Evolutionary conservation across 2,797 vertebrate species (phyloP), one percentile per base, ranked within the genome.

Genomic region (Pipistrellus pipistrellus): DNA sequence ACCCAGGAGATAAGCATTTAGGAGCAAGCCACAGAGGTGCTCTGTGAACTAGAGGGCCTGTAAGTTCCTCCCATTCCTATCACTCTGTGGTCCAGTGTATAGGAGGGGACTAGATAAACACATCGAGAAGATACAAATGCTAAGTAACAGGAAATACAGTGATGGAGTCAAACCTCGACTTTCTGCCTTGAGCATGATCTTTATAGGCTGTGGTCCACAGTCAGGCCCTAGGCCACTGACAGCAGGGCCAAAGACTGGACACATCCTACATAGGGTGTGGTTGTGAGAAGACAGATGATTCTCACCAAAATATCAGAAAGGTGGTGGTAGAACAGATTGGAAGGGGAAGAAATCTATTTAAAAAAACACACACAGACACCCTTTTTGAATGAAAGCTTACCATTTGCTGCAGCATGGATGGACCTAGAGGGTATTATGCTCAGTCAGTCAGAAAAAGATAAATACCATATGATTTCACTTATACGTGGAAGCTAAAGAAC

Each of bases 351-450:
- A 64, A 55, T n/a, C 85, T 64, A n/a, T 72, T 38, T 38, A 71
- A 82, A 81, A 94, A 71, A 44, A 85, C n/a, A n/a, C n/a, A n/a
- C n/a, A n/a, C n/a, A n/a, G n/a, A 21, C 38, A 23, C 6, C 46
- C 12, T 14, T 78, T 66, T 69, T 59, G n/a, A 76, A 51, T 23
- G 73, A 76, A 53, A 76, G 32, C 46, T 32, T 76, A 53, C n/a
- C 73, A 53, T 53, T 76, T 51, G 30, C 2, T 3, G 51, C 20
- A 53, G n/a, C 46, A 76, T 76, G 48, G 48, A 76, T 53, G 48
- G 46, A 32, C 48, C 46, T 53, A 53, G 11, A 53, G 48, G 48
- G n/a, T 53, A 53, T 32, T 53, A 53, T 51, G 48, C 73, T 76
- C n/a, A 76, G 30, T 53, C 73, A 23, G 48, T 23, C 30, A 53